Evolutionary conservation across 2,113 vertebrate species (phyloP).

Genomic region (Sinocyclocheilus maitianheensis): DNA sequence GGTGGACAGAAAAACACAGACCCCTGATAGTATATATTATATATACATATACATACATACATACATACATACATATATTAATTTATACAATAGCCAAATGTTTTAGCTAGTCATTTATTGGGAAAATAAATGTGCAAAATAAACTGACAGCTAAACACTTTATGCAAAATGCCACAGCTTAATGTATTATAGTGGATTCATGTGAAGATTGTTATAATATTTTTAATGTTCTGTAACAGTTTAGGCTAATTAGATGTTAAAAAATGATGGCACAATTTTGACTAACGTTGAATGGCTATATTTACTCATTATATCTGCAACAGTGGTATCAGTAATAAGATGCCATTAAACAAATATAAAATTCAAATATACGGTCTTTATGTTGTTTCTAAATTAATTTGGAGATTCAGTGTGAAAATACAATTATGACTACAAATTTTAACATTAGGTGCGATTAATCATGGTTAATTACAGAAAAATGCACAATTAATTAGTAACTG

Average conservation of each 20-base stretch:
- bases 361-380: too few species aligned
- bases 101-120: background rate
- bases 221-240: too few species aligned
- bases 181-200: background rate
- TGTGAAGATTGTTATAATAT: too few species aligned
- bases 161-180: background rate
- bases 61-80: too few species aligned
- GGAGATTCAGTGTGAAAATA: background rate
- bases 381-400: background rate
- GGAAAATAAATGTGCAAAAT: background rate
- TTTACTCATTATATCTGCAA: too few species aligned
- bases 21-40: background rate
- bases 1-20: background rate
- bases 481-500: too few species aligned
- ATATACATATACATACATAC: too few species aligned
- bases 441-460: background rate
- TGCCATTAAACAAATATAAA: too few species aligned
- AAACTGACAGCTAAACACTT: background rate
- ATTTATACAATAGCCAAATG: background rate
- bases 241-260: too few species aligned
- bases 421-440: background rate
- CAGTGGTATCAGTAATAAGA: too few species aligned
- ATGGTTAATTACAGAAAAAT: background rate
- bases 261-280: too few species aligned
- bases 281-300: too few species aligned